These are phyloP conservation scores for Diloba caeruleocephala DNA, from an alignment of 2,888 invertebrate species.

Conservation along the genomic window DNA sequence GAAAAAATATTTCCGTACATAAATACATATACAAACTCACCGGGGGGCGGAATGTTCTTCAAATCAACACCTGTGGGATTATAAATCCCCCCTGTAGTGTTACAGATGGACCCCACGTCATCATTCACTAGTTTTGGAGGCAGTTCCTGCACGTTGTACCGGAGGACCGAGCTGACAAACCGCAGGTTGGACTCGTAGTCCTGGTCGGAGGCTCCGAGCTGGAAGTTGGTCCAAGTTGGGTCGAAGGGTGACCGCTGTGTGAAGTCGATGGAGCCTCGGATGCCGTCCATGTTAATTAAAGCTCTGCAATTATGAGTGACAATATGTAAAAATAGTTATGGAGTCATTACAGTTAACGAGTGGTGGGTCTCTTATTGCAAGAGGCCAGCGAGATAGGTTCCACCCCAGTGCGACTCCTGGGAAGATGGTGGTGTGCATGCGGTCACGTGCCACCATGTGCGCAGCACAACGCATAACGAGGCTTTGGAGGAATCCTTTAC, in stretches of 20 bases:
- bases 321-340: neutral
- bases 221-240: slow-evolving; percentile 94
- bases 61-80: slow-evolving; percentile 92
- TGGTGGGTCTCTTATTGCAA: too few species aligned
- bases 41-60: slow-evolving; percentile 30
- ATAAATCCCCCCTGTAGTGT: slow-evolving; percentile 92
- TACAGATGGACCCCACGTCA: slow-evolving; percentile 86
- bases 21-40: too few species aligned
- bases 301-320: slow-evolving; percentile 82
- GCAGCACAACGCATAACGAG: too few species aligned
- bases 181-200: slow-evolving; percentile 92
- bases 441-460: too few species aligned
- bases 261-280: slow-evolving; percentile 94
- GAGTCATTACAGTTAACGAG: too few species aligned
- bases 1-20: too few species aligned
- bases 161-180: slow-evolving; percentile 92
- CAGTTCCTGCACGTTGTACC: slow-evolving; percentile 92
- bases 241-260: slow-evolving; percentile 95
- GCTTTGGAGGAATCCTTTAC: too few species aligned
- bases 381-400: too few species aligned
- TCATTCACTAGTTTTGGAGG: slow-evolving; percentile 87
- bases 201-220: slow-evolving; percentile 90
- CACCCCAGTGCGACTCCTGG: too few species aligned
- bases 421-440: too few species aligned
- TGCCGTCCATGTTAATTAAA: slow-evolving; percentile 93